Base-by-base conservation (phyloP, 2,888 invertebrate species). In the Stenolophus ochropezus region DNA sequence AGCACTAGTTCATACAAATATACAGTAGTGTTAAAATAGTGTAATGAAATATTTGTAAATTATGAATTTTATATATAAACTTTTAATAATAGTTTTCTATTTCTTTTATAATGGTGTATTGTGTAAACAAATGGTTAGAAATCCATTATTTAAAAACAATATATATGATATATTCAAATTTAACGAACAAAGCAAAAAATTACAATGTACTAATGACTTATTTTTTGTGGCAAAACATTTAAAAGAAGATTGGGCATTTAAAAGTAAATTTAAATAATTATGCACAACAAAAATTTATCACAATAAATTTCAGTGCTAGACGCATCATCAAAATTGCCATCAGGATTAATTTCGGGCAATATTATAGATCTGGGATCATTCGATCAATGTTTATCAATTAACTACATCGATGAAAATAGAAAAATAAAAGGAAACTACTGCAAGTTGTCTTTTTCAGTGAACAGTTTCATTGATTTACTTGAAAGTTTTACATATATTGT, bases 401-500 rank as follows among this genome's bases (percentile, higher is more conserved):
- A 79, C 11, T n/a, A 23, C 23, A 11, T 20, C 18, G 33, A 75
- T 25, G 47, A 8, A 5, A 25, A 21, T 20, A 16, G 51, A 20
- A n/a, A 27, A 21, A 75, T 82, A 23, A n/a, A 51, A 53, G 83
- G 83, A 53, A 78, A 82, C 58, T 83, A 83, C 42, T 83, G 83
- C 49, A 71, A 71, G 42, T 20, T 71, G 6, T 71, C 71, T 6
- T 21, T 71, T 42, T 42, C 71, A 71, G 14, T 71, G 33, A 21
- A 71, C 1, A 71, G 16, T 27, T 11, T 71, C 16, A 71, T 20
- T 71, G 8, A 71, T 42, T 47, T 71, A 6, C 5, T 42, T 16
- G 4, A 71, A 33, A 14, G n/a, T 16, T 18, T 33, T 27, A 20
- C 21, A 71, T 5, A 27, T 27, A 25, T 14, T 65, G 65, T 65